phyloP scores from a whole-genome alignment of 2,113 vertebrate genomes.

The Cygnus buccinator region DNA sequence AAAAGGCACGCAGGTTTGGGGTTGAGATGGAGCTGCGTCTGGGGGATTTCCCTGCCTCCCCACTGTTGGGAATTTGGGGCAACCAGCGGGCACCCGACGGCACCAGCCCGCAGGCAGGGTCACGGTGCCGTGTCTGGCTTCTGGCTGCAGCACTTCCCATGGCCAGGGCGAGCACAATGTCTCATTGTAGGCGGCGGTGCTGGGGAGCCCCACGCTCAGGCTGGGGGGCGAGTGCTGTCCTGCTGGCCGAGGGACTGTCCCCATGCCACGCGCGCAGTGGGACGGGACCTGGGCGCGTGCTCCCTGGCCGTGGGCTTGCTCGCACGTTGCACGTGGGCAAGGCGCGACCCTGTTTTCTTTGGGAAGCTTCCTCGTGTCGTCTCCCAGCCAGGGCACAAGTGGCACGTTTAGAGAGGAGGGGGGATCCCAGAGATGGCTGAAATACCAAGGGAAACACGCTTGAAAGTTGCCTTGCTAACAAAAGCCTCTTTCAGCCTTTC shows the following conservation, averaged over 20 bases:
- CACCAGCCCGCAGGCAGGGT: not conserved
- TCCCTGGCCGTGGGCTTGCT: not conserved
- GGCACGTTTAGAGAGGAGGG: not conserved
- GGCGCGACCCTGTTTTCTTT: not conserved
- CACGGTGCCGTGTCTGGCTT: not conserved
- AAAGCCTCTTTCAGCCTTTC: conserved; percentile 35
- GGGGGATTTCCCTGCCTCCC: not conserved
- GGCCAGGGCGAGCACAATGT: not conserved
- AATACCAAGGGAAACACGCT: not conserved
- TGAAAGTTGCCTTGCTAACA: not conserved
- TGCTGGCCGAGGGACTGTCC: not conserved
- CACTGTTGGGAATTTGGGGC: not conserved
- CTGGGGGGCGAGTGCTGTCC: not conserved
- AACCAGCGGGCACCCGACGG: not conserved
- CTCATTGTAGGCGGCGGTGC: not conserved
- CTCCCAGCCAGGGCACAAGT: accelerated
- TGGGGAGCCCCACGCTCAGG: not conserved
- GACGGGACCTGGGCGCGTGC: not conserved
- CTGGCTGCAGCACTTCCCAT: not conserved
- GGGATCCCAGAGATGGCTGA: not conserved
- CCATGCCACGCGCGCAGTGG: not conserved
- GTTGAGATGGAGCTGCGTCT: not conserved
- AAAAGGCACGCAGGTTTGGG: not conserved
- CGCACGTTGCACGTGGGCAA: accelerated
- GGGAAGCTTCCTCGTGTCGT: not conserved